Percentiles rank a stretch among this genome's conserved stretches.
Conservation (phyloP, 2,888 invertebrate species). For the Achlya flavicornis region DNA sequence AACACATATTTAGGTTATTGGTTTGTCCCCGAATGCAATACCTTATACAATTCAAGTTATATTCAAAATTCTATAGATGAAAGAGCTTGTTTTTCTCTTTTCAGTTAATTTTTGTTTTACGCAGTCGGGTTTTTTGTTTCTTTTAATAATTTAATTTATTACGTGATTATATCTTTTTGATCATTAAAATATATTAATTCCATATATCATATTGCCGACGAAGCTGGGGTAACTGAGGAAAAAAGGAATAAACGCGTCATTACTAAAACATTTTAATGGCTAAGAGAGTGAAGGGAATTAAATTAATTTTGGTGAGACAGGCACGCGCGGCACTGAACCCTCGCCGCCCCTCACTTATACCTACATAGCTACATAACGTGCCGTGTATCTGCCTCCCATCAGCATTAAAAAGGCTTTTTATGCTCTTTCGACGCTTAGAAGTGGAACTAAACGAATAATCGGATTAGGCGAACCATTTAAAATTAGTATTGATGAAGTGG, state of each 20-base stretch:
- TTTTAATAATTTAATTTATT: neutral
- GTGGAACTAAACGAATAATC: neutral
- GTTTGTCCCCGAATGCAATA: no score
- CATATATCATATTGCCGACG: neutral
- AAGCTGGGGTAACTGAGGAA: neutral
- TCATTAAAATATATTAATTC: neutral
- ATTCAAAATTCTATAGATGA: no score
- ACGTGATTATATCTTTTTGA: neutral
- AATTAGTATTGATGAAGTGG: neutral
- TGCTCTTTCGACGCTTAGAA: conserved; percentile 15
- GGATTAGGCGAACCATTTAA: neutral
- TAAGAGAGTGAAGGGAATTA: conserved; percentile 47
- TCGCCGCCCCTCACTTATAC: conserved; percentile 32
- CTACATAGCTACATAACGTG: conserved; percentile 33
- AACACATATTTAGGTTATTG: no score
- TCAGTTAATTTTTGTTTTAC: no score
- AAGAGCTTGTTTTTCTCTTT: no score
- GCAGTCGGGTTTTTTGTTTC: no score
- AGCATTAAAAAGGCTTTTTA: conserved; percentile 33
- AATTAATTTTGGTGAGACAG: conserved; percentile 54
- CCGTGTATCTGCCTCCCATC: conserved; percentile 47
- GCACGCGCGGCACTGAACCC: conserved; percentile 46
- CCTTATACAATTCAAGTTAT: no score
- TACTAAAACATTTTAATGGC: conserved; percentile 56
- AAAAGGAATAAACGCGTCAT: conserved; percentile 38